Evolutionary conservation across 2,888 invertebrate genomes (phyloP).

Genomic region (Chymomyza caudatula): DNA sequence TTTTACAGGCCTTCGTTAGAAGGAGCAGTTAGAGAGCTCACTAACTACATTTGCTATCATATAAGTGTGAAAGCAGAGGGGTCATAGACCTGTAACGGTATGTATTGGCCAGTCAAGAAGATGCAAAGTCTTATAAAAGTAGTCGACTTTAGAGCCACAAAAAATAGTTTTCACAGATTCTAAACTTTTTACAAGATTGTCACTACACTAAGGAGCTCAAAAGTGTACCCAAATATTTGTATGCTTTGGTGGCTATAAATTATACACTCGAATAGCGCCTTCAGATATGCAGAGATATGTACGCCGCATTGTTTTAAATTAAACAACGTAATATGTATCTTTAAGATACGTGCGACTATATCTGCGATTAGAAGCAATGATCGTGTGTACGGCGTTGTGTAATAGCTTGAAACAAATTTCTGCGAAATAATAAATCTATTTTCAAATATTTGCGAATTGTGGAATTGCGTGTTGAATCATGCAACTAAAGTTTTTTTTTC

Average conservation of each 20-base stretch:
- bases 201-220: background rate
- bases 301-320: background rate
- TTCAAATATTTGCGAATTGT: conserved; percentile 39
- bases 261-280: background rate
- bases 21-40: no score
- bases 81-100: no score
- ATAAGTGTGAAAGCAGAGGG: no score
- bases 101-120: no score
- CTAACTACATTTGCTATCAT: no score
- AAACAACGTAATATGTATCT: conserved; percentile 11
- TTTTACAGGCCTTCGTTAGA: no score
- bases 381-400: background rate
- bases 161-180: no score
- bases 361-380: conserved; percentile 11
- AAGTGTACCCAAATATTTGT: background rate
- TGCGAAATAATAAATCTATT: conserved; percentile 16
- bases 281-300: background rate
- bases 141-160: no score
- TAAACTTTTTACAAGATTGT: no score
- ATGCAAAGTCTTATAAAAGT: no score
- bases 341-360: conserved; percentile 17
- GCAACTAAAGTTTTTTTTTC: conserved; percentile 41
- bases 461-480: conserved; percentile 40
- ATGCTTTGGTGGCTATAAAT: conserved; percentile 25
- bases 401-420: background rate